phyloP scores from a whole-genome alignment of 2,113 vertebrate species.

The Ctenomys sociabilis region DNA sequence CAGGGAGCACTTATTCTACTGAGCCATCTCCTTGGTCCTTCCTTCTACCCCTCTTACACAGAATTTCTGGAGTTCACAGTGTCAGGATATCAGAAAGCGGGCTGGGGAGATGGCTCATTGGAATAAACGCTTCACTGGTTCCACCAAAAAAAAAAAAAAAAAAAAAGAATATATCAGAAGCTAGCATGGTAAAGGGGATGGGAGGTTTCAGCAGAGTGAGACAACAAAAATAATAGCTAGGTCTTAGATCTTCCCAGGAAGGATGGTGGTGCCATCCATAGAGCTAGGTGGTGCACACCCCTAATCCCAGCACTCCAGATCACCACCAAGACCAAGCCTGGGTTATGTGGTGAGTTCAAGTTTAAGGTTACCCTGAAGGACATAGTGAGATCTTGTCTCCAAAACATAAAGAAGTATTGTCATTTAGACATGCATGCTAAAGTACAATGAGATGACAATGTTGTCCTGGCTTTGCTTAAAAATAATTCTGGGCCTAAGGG shows the following conservation, averaged over 20 bases:
- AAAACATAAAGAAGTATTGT: neutral
- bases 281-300: neutral
- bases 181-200: rapidly evolving
- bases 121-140: too few relatives aligned
- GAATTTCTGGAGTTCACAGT: neutral
- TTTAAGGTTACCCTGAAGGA: neutral
- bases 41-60: neutral
- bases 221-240: neutral
- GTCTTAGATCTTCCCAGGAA: neutral
- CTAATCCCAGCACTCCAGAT: too few relatives aligned
- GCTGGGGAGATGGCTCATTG: too few relatives aligned
- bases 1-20: too few relatives aligned
- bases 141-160: too few relatives aligned
- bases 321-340: too few relatives aligned
- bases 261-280: rapidly evolving
- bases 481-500: neutral
- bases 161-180: too few relatives aligned
- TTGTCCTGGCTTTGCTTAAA: slow-evolving; percentile 1
- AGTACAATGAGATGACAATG: neutral
- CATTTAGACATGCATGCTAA: slow-evolving; percentile 26
- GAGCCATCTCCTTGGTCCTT: too few relatives aligned
- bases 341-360: too few relatives aligned
- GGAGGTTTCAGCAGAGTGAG: neutral
- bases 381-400: neutral
- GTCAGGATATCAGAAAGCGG: neutral